Base-by-base conservation (phyloP, 2,113 vertebrate genomes). In the Bungarus multicinctus region DNA sequence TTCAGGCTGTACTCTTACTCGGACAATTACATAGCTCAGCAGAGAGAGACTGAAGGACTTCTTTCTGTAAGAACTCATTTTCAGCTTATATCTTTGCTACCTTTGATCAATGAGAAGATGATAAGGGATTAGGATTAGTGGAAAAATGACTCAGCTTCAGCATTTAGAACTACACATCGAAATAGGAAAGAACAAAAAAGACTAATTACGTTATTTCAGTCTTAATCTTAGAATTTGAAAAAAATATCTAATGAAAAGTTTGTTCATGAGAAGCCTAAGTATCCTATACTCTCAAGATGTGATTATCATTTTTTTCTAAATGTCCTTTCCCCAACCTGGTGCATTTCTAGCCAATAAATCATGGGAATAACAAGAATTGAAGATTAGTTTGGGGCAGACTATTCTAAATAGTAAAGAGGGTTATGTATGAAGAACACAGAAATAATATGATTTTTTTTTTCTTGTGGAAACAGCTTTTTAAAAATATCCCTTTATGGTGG, bases 21-120 rank as follows among this genome's bases (percentile, higher is more conserved):
- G 53, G 50, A 47, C 64, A 90, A 69, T 81, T 90, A 47, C 4
- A 87, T 0, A 0, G 1, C 1, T 91, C 86, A 92, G 10, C 14
- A 89, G 14, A 95, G 86, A 89, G 14, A 95, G 86, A 47, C 12
- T 88, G 55, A 87, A 60, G 0, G 0, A 85, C 55, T 93, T 86
- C 64, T 93, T 45, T 16, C 64, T 90, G 43, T 45, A 58, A 95
- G 5, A 30, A 93, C n/a, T 25, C 58, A 3, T 55, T 43, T 43
- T 55, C 90, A 89, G 57, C 91, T 93, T 54, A 95, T 92, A 94
- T 23, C n/a, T 88, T 92, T 94, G 9, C 16, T 92, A 89, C 74
- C 27, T 95, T 93, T 92, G 64, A 94, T 93, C 58, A 96, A 93
- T 54, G 55, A 23, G 16, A 27, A 96, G 52, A 34, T 50, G 92